These are phyloP conservation scores for Machaerirhynchus nigripectus DNA, from an alignment of 2,113 vertebrate species.

Conservation along the genomic window DNA sequence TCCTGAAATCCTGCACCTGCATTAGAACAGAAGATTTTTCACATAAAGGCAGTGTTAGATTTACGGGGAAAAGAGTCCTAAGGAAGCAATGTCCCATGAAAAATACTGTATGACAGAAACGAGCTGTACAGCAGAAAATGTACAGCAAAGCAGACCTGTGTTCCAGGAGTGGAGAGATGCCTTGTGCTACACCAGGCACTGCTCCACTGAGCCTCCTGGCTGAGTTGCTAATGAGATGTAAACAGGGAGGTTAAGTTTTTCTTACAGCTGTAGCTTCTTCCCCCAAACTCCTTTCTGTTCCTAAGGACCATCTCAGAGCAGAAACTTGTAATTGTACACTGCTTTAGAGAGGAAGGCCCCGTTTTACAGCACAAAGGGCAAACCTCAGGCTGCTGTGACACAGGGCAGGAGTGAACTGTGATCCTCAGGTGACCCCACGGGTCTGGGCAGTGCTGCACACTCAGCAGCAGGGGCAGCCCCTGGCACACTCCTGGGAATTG, in stretches of 20 bases:
- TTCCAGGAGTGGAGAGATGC: neutral
- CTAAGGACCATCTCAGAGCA: neutral
- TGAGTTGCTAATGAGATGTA: neutral
- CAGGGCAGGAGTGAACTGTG: accelerated
- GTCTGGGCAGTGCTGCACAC: accelerated
- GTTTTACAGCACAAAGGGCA: neutral
- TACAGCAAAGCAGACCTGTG: neutral
- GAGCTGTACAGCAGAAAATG: neutral
- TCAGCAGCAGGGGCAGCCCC: neutral
- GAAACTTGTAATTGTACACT: accelerated
- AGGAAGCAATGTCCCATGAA: neutral
- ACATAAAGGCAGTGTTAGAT: neutral
- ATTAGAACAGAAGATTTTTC: neutral
- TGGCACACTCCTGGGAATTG: no score
- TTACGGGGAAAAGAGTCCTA: no score
- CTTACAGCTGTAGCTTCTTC: neutral
- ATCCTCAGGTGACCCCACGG: accelerated
- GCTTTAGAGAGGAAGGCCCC: neutral
- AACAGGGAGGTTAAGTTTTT: neutral
- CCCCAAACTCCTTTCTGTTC: neutral
- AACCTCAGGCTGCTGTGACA: neutral
- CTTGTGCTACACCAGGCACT: neutral
- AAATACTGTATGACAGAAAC: neutral
- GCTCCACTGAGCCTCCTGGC: neutral
- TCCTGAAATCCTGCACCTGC: neutral